Evolutionary conservation across 2,113 vertebrate species (phyloP).

Genomic region (Rhinoptilus africanus): DNA sequence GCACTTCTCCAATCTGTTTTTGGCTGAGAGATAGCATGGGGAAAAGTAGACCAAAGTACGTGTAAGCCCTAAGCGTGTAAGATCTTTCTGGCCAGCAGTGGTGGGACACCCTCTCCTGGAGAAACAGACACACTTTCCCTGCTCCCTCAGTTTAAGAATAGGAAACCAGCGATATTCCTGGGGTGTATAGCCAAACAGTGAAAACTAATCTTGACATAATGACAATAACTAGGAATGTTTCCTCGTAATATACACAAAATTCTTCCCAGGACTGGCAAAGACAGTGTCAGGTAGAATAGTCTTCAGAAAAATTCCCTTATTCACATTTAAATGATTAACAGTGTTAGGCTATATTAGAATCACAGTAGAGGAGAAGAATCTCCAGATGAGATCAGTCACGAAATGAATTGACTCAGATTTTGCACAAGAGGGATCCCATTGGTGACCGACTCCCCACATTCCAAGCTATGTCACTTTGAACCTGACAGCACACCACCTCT

Average conservation of each 20-base stretch:
- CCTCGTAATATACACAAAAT: neutral
- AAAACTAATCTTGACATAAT: neutral
- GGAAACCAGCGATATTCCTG: neutral
- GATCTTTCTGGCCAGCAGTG: neutral
- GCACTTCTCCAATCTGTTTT: neutral
- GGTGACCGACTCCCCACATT: neutral
- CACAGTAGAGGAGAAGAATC: neutral
- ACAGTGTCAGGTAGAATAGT: neutral
- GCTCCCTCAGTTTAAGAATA: neutral
- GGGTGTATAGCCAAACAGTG: neutral
- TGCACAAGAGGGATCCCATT: neutral
- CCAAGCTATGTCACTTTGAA: neutral
- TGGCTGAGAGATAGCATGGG: neutral
- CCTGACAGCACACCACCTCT: neutral
- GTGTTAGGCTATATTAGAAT: neutral
- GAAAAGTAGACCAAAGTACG: neutral
- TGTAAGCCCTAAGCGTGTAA: fast-evolving
- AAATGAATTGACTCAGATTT: neutral
- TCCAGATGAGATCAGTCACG: neutral
- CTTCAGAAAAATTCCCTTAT: neutral
- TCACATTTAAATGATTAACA: neutral
- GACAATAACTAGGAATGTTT: neutral
- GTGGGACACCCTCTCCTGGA: constrained; percentile 16
- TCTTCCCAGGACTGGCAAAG: neutral
- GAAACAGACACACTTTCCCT: neutral